A percentile compares a stretch with the other conserved stretches of the same genome.
These are phyloP conservation scores for Eilema sororculum DNA, from an alignment of 2,888 invertebrate genomes.

Conservation along the genomic window DNA sequence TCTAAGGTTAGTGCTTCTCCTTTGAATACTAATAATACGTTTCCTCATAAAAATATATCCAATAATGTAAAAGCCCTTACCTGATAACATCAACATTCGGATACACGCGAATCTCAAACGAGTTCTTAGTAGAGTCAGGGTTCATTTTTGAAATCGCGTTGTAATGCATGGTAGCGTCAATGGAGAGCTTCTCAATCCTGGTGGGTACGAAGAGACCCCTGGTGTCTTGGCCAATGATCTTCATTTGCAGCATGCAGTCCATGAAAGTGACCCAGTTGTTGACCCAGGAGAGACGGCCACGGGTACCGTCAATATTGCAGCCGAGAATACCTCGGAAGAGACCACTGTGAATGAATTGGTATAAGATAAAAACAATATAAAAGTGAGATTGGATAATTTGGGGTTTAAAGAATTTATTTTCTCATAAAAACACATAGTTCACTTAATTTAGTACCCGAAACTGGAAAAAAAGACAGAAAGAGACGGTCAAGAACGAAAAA, in stretches of 20 bases:
- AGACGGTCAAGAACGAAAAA: too few relatives aligned
- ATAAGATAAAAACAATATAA: neutral
- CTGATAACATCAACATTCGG: slow-evolving; percentile 84
- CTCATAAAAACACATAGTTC: too few relatives aligned
- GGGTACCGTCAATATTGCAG: slow-evolving; percentile 82
- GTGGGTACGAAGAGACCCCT: slow-evolving; percentile 92
- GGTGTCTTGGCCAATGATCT: slow-evolving; percentile 90
- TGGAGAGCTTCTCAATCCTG: slow-evolving; percentile 89
- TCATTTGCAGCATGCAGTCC: slow-evolving; percentile 95
- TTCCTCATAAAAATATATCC: neutral
- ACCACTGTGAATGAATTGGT: slow-evolving; percentile 66
- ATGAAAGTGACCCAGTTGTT: slow-evolving; percentile 96
- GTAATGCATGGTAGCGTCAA: slow-evolving; percentile 89
- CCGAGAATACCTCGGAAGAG: slow-evolving; percentile 88
- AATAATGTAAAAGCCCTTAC: slow-evolving; percentile 53
- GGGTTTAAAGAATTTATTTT: too few relatives aligned
- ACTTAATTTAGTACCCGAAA: too few relatives aligned
- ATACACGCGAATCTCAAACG: slow-evolving; percentile 80
- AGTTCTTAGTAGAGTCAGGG: slow-evolving; percentile 75
- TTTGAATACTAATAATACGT: neutral
- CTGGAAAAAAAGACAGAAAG: too few relatives aligned
- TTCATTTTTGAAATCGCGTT: slow-evolving; percentile 81
- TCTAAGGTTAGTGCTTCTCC: neutral
- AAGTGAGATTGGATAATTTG: neutral
- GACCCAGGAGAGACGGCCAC: slow-evolving; percentile 89